Evolutionary conservation across 2,888 invertebrate species (phyloP), one percentile per base, ranked within the genome.

Genomic region (Thysanoteuthis rhombus): DNA sequence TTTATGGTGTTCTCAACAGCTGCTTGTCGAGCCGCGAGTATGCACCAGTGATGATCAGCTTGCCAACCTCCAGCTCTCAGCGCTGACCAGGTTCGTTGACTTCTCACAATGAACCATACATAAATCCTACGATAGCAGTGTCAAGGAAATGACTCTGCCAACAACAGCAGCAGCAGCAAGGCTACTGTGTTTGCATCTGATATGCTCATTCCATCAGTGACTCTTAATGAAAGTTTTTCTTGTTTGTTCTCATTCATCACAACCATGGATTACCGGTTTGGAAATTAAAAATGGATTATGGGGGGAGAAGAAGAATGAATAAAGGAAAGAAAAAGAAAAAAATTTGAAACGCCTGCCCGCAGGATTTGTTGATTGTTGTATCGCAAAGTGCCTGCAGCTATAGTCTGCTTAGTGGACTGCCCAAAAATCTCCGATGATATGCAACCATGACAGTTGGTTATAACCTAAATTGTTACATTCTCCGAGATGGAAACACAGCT

Each of bases 381-480:
- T 92, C 52, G 93, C 58, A 36, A 93, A 93, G 93, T 93, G 93
- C 93, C 93, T 93, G 93, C 93, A 93, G 93, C 52, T 47, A n/a
- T 47, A 47, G 93, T 93, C 93, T 58, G 32, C 93, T 93, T 40
- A n/a, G 92, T 92, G 58, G 47, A 58, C 93, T 93, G 93, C 93
- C 52, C 92, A 19, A 40, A n/a, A 92, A 40, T 45, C 45, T 93
- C 52, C 58, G 58, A 58, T 45, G 52, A 93, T 93, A 93, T 93
- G 93, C 52, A 93, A 93, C 93, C 93, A 93, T 93, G 93, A 93
- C 93, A 93, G 47, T 93, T 93, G 38, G 91, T 91, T 91, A 75
- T 75, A 75, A 75, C 75, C 75, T 75, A 75, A 75, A 75, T 75
- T 75, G 75, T 75, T 75, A 75, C 75, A 75, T 75, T 75, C 75